Percentiles rank a stretch among this genome's conserved stretches.
Conservation (phyloP, 1,140 invertebrate species). For the Lordiphosa collinella region DNA sequence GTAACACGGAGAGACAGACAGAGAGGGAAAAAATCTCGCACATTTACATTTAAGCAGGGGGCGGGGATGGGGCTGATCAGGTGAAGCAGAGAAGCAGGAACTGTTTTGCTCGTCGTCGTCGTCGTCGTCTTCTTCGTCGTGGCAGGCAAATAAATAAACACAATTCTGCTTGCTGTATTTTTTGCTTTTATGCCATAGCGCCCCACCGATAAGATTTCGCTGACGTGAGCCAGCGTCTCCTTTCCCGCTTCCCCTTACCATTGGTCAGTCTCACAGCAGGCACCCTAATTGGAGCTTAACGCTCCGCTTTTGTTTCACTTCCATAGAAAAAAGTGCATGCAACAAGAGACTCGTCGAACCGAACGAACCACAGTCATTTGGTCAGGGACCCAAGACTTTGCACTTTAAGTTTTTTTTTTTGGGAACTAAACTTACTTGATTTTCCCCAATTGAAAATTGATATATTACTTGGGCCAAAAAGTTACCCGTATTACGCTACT, state of each 20-base stretch:
- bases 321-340: slow-evolving; percentile 74
- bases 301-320: slow-evolving; percentile 72
- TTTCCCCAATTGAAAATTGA: too few relatives aligned
- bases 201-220: slow-evolving; percentile 69
- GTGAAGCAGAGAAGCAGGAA: slow-evolving; percentile 72
- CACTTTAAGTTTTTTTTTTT: too few relatives aligned
- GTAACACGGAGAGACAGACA: slow-evolving; percentile 13
- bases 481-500: too few relatives aligned
- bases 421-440: background rate
- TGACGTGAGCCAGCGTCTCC: slow-evolving; percentile 53
- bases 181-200: slow-evolving; percentile 36
- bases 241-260: too few relatives aligned
- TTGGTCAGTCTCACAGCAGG: slow-evolving; percentile 9
- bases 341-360: slow-evolving; percentile 73
- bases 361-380: slow-evolving; percentile 5
- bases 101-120: slow-evolving; percentile 49
- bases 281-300: slow-evolving; percentile 75
- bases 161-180: slow-evolving; percentile 45
- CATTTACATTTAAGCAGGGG: slow-evolving; percentile 2
- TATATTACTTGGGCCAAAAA: too few relatives aligned
- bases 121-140: slow-evolving; percentile 20
- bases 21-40: slow-evolving; percentile 7
- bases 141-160: slow-evolving; percentile 50
- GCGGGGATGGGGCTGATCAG: slow-evolving; percentile 18
- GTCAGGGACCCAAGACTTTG: too few relatives aligned